A percentile compares a stretch with the other conserved stretches of the same genome.
phyloP scores from a whole-genome alignment of 1,140 invertebrate species.

The Camponotus pennsylvanicus region DNA sequence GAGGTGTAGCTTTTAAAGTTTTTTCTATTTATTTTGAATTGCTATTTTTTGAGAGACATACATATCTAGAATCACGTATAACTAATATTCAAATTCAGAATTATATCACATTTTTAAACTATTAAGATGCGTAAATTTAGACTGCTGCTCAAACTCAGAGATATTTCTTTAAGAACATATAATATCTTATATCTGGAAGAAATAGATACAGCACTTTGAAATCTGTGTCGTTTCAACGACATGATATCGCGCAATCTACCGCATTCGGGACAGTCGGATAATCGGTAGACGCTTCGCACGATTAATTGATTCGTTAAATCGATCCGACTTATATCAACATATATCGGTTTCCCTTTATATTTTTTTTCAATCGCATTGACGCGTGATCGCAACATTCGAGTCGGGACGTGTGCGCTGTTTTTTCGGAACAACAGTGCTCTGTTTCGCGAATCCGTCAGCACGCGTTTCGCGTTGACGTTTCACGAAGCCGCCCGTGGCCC shows the following conservation, averaged over 20 bases:
- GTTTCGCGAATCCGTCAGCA: conserved; percentile 33
- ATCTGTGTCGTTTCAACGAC: not conserved
- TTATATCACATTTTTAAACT: too few relatives aligned
- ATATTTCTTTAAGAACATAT: too few relatives aligned
- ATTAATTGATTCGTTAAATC: conserved; percentile 36
- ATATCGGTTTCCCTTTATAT: not conserved
- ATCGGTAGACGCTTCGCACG: not conserved
- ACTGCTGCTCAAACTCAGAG: too few relatives aligned
- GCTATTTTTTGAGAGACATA: too few relatives aligned
- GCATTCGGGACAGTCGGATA: not conserved
- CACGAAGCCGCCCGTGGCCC: conserved; percentile 60
- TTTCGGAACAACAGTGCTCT: conserved; percentile 51
- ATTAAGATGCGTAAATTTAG: too few relatives aligned
- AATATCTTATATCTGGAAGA: too few relatives aligned
- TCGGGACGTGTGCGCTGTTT: conserved; percentile 34
- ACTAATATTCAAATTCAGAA: too few relatives aligned
- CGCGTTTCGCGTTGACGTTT: conserved; percentile 62
- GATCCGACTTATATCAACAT: not conserved
- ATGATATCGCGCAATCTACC: not conserved
- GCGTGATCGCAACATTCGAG: not conserved
- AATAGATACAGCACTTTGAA: not conserved
- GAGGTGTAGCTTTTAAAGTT: too few relatives aligned
- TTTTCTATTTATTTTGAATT: too few relatives aligned
- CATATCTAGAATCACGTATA: too few relatives aligned
- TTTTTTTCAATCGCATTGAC: not conserved